Evolutionary conservation across 2,113 vertebrate species (phyloP).

Genomic region (Bubalus kerabau): DNA sequence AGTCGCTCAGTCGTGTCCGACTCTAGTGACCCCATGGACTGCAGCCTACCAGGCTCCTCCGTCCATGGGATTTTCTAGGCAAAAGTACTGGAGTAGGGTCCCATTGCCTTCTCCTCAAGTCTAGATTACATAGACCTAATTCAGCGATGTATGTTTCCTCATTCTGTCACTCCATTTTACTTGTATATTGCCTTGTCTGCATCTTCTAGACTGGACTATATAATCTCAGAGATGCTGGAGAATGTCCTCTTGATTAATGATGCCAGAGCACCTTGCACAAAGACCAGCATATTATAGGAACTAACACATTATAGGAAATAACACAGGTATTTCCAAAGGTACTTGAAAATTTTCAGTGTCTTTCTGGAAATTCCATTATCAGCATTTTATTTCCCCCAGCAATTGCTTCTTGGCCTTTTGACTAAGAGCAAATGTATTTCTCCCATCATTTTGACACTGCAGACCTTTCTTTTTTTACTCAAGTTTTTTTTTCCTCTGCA

Average conservation of each 20-base stretch:
- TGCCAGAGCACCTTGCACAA: background rate
- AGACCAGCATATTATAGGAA: background rate
- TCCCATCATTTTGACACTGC: background rate
- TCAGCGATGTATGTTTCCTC: background rate
- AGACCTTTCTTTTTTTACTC: background rate
- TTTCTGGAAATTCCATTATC: background rate
- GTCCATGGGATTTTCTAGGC: no score
- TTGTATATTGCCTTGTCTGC: background rate
- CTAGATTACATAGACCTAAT: background rate
- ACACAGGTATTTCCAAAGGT: background rate
- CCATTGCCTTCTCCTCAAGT: background rate
- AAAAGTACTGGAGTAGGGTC: no score
- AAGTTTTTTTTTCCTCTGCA: background rate
- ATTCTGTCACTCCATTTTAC: background rate
- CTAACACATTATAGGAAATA: no score
- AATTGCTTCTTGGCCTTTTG: background rate
- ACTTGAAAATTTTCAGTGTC: background rate
- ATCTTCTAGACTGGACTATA: background rate
- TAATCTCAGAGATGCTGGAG: background rate
- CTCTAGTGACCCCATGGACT: no score
- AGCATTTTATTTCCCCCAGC: background rate
- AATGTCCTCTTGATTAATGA: background rate
- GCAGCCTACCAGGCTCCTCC: no score
- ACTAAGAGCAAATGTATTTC: background rate
- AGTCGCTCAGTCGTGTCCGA: no score